These are phyloP conservation scores for Apostichopus parvimensis DNA, from an alignment of 35 echinoderm and acorn worm species.

Conservation along the genomic window DNA sequence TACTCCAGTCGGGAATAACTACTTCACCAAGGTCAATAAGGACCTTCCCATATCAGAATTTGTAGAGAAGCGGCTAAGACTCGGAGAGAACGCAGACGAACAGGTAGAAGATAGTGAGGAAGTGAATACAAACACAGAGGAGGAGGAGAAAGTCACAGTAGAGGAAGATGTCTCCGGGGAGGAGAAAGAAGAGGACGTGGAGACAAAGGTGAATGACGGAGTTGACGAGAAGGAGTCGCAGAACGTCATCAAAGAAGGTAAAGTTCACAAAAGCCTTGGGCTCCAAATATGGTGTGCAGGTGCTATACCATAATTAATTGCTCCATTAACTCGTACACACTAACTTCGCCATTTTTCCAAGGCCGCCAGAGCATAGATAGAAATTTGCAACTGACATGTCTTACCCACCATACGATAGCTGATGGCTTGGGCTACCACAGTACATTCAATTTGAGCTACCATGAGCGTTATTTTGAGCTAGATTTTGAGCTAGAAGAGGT, in stretches of 20 bases:
- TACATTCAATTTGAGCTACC: no score
- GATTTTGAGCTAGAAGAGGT: no score
- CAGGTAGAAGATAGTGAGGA: neutral
- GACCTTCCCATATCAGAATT: constrained; percentile 71
- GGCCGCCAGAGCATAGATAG: no score
- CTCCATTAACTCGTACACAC: no score
- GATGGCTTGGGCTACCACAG: no score
- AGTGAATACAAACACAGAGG: neutral
- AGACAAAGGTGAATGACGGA: neutral
- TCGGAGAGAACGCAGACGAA: neutral
- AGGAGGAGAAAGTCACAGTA: constrained; percentile 10
- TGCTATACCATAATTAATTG: no score
- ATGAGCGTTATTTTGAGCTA: no score
- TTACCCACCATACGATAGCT: no score
- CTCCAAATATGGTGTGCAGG: no score
- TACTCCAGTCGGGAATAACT: constrained; percentile 68
- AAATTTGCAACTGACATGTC: no score
- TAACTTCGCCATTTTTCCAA: no score
- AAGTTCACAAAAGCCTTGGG: neutral
- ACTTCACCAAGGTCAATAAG: constrained; percentile 82
- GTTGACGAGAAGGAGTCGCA: constrained; percentile 10
- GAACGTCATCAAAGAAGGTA: constrained; percentile 66
- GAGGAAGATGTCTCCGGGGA: constrained; percentile 18
- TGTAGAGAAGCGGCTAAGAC: constrained; percentile 41
- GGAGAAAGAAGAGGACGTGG: constrained; percentile 43